Evolutionary conservation across 2,113 vertebrate species (phyloP).

Genomic region (Peromyscus leucopus): DNA sequence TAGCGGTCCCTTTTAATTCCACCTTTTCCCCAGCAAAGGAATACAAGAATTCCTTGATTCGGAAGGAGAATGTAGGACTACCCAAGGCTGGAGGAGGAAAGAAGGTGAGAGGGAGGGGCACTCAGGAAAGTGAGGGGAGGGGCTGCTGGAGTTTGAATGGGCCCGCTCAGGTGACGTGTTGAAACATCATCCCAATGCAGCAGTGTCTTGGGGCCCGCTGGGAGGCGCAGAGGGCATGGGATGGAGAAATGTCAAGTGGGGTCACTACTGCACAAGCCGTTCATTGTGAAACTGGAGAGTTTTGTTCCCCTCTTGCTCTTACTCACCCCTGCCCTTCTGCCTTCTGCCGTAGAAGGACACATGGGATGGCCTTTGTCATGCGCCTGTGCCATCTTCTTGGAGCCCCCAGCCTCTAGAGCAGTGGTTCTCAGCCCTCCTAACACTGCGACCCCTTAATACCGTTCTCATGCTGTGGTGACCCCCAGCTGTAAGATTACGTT

Average conservation of each 20-base stretch:
- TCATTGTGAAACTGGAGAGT: too few species aligned
- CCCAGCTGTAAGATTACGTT: neutral
- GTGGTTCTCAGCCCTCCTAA: neutral
- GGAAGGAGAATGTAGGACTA: neutral
- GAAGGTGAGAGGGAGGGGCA: neutral
- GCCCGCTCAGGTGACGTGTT: too few species aligned
- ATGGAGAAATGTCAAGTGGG: too few species aligned
- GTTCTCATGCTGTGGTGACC: neutral
- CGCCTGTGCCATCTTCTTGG: neutral
- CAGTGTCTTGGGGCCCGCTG: too few species aligned
- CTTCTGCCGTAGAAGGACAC: too few species aligned
- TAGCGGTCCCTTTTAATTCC: neutral
- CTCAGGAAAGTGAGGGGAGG: neutral
- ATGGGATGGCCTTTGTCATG: neutral
- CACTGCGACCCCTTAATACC: neutral
- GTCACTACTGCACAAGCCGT: neutral
- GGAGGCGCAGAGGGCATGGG: neutral
- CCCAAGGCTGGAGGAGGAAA: neutral
- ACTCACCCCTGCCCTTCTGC: neutral
- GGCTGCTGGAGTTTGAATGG: neutral
- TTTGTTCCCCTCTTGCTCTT: neutral
- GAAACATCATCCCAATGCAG: neutral
- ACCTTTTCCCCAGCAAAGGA: neutral
- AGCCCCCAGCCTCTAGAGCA: neutral
- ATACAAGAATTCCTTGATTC: neutral